These are phyloP conservation scores for Oryzaephilus surinamensis DNA, from an alignment of 1,140 invertebrate species.

Conservation along the genomic window DNA sequence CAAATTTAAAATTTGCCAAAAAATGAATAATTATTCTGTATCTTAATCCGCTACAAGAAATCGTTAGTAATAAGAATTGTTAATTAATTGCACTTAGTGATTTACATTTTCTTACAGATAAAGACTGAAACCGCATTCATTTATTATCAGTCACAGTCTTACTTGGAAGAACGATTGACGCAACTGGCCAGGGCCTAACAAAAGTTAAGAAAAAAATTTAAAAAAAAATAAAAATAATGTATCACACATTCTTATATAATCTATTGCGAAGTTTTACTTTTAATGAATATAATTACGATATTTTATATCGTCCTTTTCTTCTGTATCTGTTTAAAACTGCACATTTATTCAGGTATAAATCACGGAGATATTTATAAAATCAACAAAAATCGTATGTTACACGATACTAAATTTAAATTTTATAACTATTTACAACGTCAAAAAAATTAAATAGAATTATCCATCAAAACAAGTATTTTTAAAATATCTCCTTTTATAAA, in stretches of 20 bases:
- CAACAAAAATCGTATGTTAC: neutral
- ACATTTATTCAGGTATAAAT: too few species aligned
- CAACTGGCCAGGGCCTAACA: slow-evolving; percentile 31
- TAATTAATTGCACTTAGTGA: slow-evolving; percentile 32
- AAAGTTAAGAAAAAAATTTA: slow-evolving; percentile 27
- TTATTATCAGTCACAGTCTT: slow-evolving; percentile 18
- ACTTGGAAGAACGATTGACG: slow-evolving; percentile 31
- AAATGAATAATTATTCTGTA: too few species aligned
- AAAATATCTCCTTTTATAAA: too few species aligned
- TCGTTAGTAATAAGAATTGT: too few species aligned
- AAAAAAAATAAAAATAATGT: slow-evolving; percentile 19
- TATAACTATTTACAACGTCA: neutral
- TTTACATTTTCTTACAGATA: slow-evolving; percentile 18
- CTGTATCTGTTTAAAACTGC: too few species aligned
- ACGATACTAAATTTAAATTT: neutral
- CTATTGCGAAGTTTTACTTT: slow-evolving; percentile 15
- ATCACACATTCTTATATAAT: slow-evolving; percentile 26
- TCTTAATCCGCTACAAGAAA: too few species aligned
- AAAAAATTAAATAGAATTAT: neutral
- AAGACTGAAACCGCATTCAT: slow-evolving; percentile 16
- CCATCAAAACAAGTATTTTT: neutral
- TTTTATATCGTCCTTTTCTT: too few species aligned
- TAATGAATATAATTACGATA: too few species aligned
- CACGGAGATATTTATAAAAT: too few species aligned
- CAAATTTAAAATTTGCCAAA: too few species aligned